A percentile compares a stretch with the other conserved stretches of the same genome.
Conservation (phyloP, 1,140 invertebrate species). For the Uloborus diversus region DNA sequence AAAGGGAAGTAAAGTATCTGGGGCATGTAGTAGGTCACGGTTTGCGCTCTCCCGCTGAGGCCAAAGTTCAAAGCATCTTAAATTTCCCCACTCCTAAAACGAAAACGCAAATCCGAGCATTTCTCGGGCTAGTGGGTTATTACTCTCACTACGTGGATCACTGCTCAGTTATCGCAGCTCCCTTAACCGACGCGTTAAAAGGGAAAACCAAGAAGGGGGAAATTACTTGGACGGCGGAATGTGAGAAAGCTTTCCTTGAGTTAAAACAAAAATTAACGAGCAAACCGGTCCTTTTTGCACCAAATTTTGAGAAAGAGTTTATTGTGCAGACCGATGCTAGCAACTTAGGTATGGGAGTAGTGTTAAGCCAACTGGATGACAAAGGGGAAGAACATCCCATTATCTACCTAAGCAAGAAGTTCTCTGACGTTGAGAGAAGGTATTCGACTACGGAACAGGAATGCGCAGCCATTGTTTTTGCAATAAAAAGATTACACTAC, state of each 20-base stretch:
- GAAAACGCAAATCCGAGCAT: not conserved
- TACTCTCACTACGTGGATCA: not conserved
- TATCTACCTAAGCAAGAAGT: not conserved
- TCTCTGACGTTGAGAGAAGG: not conserved
- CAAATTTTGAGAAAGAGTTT: not conserved
- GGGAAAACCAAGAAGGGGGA: not conserved
- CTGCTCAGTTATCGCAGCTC: not conserved
- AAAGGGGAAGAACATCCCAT: not conserved
- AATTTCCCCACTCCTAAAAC: not conserved
- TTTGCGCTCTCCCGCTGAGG: not conserved
- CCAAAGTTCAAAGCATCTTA: constrained; percentile 1
- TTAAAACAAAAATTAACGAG: not conserved
- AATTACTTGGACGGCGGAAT: not conserved
- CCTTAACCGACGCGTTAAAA: too few relatives aligned
- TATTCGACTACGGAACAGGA: not conserved
- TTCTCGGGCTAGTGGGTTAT: not conserved
- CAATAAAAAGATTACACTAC: constrained; percentile 4
- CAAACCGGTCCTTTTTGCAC: not conserved
- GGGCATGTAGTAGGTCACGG: constrained; percentile 24
- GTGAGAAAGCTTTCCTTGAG: not conserved
- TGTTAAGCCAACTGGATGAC: not conserved
- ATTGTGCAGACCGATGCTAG: not conserved
- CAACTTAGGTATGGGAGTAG: not conserved
- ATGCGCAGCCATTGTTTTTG: not conserved
- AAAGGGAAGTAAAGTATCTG: constrained; percentile 11